Percentiles rank a stretch among this genome's conserved stretches.
These are phyloP conservation scores for Nibea coibor DNA, from an alignment of 2,113 vertebrate genomes.

Conservation along the genomic window DNA sequence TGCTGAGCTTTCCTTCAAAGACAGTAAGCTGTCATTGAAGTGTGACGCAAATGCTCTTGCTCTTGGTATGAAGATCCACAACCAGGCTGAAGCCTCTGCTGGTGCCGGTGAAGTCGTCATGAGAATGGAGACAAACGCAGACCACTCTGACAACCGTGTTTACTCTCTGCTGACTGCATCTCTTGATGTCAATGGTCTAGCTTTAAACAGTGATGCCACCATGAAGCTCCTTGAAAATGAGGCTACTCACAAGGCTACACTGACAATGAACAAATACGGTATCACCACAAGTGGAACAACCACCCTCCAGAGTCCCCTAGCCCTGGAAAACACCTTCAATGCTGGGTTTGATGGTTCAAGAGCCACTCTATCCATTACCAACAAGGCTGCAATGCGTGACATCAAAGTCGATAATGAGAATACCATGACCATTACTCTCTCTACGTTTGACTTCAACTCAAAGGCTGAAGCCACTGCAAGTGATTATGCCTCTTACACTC, in stretches of 20 bases:
- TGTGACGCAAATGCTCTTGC: no score
- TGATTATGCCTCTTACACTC: constrained; percentile 85
- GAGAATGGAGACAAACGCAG: no score
- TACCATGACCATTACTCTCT: constrained; percentile 82
- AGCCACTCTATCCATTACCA: constrained; percentile 81
- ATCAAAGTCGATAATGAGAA: constrained; percentile 85
- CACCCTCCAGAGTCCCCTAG: constrained; percentile 84
- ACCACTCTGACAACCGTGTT: no score
- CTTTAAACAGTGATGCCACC: no score
- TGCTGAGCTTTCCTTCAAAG: no score
- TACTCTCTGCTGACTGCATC: no score
- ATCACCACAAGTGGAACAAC: constrained; percentile 87
- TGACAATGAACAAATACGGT: constrained; percentile 85
- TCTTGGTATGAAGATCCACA: no score
- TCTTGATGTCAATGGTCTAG: no score
- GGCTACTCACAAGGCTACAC: constrained; percentile 2
- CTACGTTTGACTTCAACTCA: constrained; percentile 84
- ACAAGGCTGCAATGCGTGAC: constrained; percentile 84
- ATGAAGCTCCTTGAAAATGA: no score
- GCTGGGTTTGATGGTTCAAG: constrained; percentile 83
- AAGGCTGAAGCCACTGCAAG: constrained; percentile 84
- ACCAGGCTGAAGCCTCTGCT: no score
- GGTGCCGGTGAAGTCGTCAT: no score
- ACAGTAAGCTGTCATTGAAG: no score
- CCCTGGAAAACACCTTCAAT: constrained; percentile 88